phyloP scores from a whole-genome alignment of 2,797 vertebrate genomes.

The Cygnus olor region DNA sequence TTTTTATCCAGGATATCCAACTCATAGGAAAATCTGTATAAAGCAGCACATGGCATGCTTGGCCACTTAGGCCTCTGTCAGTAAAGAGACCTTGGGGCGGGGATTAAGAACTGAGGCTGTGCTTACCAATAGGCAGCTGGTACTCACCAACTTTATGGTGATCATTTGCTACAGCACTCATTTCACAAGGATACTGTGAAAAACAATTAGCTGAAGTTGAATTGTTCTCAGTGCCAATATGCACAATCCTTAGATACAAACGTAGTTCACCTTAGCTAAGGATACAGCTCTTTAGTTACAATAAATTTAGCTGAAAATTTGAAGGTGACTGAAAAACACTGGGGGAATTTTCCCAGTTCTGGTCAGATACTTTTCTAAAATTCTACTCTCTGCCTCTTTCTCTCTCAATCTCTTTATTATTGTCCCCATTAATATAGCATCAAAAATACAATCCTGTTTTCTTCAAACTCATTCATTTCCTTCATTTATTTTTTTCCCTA shows the following conservation, averaged over 20 bases:
- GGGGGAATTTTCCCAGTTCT: not conserved
- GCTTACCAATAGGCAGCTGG: not conserved
- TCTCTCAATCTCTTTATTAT: not conserved
- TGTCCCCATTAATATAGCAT: not conserved
- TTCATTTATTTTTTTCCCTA: not conserved
- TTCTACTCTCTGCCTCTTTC: not conserved
- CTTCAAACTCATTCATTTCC: not conserved
- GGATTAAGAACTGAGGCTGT: not conserved
- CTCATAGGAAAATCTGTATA: not conserved
- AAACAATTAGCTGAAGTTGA: not conserved
- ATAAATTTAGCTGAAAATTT: not conserved
- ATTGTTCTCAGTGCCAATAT: not conserved
- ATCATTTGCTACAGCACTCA: not conserved
- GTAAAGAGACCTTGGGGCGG: not conserved
- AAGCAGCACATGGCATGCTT: accelerated
- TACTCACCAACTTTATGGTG: not conserved
- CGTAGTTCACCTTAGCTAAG: not conserved
- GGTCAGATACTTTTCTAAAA: not conserved
- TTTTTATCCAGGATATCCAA: not conserved
- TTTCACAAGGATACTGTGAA: not conserved
- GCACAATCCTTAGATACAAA: no score
- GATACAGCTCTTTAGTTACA: not conserved
- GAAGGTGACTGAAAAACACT: not conserved
- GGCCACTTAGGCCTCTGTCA: not conserved
- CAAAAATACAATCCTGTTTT: not conserved